phyloP scores from a whole-genome alignment of 2,113 vertebrate genomes.

The Arizona elegans region DNA sequence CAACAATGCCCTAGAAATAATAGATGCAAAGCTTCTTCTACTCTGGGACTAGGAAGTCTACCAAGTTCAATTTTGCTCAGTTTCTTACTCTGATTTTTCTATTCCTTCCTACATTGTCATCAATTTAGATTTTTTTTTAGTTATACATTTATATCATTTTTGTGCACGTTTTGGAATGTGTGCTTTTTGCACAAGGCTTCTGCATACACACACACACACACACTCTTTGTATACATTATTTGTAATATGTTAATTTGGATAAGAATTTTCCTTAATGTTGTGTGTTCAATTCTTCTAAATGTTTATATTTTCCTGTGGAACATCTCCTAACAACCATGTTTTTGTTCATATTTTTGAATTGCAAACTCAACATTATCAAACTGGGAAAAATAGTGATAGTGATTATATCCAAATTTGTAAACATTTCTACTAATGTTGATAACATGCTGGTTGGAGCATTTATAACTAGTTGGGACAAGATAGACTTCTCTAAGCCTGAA shows the following conservation, averaged over 20 bases:
- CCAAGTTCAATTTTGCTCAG: neutral
- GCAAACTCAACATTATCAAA: neutral
- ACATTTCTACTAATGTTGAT: neutral
- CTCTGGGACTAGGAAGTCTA: neutral
- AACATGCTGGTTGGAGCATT: neutral
- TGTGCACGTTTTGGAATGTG: neutral
- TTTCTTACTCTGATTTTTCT: neutral
- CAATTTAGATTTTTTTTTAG: neutral
- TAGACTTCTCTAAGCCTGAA: neutral
- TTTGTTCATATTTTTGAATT: neutral
- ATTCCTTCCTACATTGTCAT: neutral
- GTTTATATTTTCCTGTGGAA: neutral
- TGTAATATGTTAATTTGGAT: neutral
- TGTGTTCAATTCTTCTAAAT: neutral
- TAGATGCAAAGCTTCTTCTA: neutral
- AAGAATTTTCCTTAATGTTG: neutral
- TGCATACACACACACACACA: neutral
- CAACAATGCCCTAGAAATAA: neutral
- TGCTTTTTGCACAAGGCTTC: neutral
- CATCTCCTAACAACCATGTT: neutral
- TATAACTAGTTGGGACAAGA: neutral
- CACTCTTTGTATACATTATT: neutral
- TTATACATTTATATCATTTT: neutral
- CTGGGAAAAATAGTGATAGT: neutral
- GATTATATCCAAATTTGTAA: neutral